These are phyloP conservation scores for Halcyon chelicuti DNA, from an alignment of 2,797 vertebrate genomes.

Conservation along the genomic window DNA sequence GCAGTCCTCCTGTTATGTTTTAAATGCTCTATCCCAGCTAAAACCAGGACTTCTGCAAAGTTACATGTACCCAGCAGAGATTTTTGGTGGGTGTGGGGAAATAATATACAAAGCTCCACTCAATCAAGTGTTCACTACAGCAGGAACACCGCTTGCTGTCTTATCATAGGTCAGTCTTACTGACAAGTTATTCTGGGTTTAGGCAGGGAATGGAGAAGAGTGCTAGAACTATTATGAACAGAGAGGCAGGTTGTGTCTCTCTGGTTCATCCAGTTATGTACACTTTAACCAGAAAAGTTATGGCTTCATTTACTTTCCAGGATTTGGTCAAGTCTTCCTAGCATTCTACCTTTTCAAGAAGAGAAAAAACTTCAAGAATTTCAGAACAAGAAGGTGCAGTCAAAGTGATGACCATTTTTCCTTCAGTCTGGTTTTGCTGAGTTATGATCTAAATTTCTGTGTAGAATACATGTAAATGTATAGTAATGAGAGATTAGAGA, in stretches of 20 bases:
- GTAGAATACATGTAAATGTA: neutral
- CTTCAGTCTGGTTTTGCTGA: neutral
- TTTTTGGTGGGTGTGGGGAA: neutral
- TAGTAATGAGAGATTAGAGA: neutral
- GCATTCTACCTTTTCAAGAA: neutral
- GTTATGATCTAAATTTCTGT: neutral
- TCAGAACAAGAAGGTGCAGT: neutral
- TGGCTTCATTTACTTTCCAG: neutral
- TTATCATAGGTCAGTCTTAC: neutral
- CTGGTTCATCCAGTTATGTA: neutral
- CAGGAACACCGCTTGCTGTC: neutral
- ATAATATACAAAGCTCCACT: neutral
- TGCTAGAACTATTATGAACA: neutral
- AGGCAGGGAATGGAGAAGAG: neutral
- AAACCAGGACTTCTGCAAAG: neutral
- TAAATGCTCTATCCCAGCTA: neutral
- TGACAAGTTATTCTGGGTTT: neutral
- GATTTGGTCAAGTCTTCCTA: neutral
- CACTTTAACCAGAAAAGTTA: neutral
- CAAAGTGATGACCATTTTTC: neutral
- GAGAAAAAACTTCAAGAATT: neutral
- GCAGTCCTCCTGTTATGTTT: neutral
- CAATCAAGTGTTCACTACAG: neutral
- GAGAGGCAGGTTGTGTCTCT: neutral
- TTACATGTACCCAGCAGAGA: neutral